A percentile compares a stretch with the other conserved stretches of the same genome.
Conservation (phyloP, 2,888 invertebrate species). For the Harpagoxenus sublaevis region DNA sequence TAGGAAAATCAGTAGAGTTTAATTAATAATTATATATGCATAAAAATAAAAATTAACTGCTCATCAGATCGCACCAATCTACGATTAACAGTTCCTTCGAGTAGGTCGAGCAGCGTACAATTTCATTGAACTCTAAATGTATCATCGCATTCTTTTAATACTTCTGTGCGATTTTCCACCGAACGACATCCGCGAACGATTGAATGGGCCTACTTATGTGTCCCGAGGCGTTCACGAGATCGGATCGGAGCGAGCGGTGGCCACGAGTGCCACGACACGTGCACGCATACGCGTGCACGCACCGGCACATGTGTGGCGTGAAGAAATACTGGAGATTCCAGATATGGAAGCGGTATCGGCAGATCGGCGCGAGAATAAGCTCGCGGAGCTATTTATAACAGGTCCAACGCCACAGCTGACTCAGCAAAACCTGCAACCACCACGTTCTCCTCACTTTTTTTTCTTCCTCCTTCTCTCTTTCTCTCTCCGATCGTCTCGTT, state of each 20-base stretch:
- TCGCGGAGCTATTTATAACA: constrained; percentile 78
- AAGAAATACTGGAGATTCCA: constrained; percentile 71
- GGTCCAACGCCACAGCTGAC: constrained; percentile 71
- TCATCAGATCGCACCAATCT: neutral
- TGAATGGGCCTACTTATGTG: constrained; percentile 26
- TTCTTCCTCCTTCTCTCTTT: constrained; percentile 19
- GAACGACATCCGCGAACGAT: neutral
- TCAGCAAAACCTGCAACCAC: constrained; percentile 66
- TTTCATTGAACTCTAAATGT: neutral
- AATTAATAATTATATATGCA: neutral
- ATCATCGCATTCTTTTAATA: constrained; percentile 12
- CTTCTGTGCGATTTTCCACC: neutral
- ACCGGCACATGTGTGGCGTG: constrained; percentile 38
- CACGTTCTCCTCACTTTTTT: constrained; percentile 12
- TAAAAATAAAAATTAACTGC: neutral
- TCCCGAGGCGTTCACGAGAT: constrained; percentile 24
- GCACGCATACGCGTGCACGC: constrained; percentile 31
- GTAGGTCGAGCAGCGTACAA: neutral
- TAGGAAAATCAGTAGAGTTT: neutral
- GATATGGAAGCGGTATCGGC: constrained; percentile 74
- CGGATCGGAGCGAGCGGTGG: neutral
- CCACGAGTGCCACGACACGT: constrained; percentile 38
- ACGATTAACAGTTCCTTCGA: neutral
- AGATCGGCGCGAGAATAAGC: constrained; percentile 73
- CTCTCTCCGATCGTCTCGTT: constrained; percentile 24